Conservation (phyloP, 2,113 vertebrate genomes). For the Tichodroma muraria region DNA sequence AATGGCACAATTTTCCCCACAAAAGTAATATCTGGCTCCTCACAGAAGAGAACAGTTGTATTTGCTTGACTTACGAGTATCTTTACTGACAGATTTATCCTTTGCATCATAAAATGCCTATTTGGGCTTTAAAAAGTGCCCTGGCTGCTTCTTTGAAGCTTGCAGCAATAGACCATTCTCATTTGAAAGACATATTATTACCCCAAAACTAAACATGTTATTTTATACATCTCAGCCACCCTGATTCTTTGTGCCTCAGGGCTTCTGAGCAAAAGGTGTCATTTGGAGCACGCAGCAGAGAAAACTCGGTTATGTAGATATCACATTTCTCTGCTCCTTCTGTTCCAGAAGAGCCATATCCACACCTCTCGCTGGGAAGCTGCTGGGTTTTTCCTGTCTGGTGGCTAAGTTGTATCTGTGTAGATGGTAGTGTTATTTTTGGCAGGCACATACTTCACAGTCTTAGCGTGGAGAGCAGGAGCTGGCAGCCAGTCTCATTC, state of each 20-base stretch:
- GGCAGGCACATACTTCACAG: neutral
- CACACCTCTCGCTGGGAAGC: neutral
- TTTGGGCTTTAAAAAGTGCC: conserved; percentile 38
- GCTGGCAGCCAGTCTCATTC: neutral
- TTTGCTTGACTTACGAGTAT: conserved; percentile 19
- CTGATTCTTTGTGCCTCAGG: neutral
- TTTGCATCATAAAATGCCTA: conserved; percentile 34
- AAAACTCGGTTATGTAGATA: conserved; percentile 11
- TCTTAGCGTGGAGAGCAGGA: neutral
- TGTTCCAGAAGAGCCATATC: neutral
- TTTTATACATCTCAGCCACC: neutral
- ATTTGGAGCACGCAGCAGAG: conserved; percentile 17
- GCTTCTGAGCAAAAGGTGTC: conserved; percentile 5
- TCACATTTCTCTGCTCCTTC: neutral
- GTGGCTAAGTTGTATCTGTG: neutral
- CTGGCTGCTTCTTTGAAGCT: neutral
- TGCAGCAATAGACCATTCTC: conserved; percentile 5
- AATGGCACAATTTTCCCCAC: neutral
- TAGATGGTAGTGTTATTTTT: neutral
- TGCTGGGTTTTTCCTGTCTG: neutral
- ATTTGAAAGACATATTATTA: conserved; percentile 29
- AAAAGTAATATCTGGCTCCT: neutral
- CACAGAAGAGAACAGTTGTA: conserved; percentile 1
- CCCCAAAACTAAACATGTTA: conserved; percentile 22
- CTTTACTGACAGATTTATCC: conserved; percentile 53